Evolutionary conservation across 2,888 invertebrate genomes (phyloP), one percentile per base, ranked within the genome.

Genomic region (Neuroscelio doddi): DNA sequence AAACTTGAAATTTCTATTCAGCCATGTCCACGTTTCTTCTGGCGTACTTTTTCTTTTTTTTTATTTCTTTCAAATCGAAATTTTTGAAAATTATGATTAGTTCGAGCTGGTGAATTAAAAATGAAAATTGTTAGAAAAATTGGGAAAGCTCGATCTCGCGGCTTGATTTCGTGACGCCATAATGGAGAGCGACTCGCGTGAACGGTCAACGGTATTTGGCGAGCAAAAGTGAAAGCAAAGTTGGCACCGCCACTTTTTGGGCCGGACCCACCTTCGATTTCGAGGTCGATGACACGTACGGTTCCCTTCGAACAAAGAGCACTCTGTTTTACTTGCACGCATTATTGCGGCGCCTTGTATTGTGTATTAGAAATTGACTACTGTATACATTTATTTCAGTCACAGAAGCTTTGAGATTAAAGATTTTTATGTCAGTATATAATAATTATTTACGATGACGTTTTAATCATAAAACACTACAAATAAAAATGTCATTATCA

Each of bases 171-270:
- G 42, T 36, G 34, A 46, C 24, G 12, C 39, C 46, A 44, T 61
- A 53, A 64, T 67, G 61, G 64, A 61, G 65, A 50, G 62, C 51
- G 63, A 66, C 51, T 68, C 62, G 56, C 55, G 52, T 29, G 66
- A 46, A 65, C 62, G 56, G 62, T 67, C 67, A 68, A 64, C 71
- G 71, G 69, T 71, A 71, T 72, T 72, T 69, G 68, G 64, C 62
- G 68, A 72, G 75, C 72, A 79, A 79, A 79, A 82, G 81, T 81
- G 82, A 82, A 82, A 80, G 81, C 77, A 75, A 75, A 64, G 68
- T 75, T 73, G 76, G 71, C 71, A 66, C 61, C 64, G 72, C 68
- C 64, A 73, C 72, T 76, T 80, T 79, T 80, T 72, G 76, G 76
- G 74, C 69, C 69, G 71, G 71, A 69, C 75, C 75, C 74, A 74